phyloP scores from a whole-genome alignment of 2,888 invertebrate genomes.

The Eugnorisma glareosa region DNA sequence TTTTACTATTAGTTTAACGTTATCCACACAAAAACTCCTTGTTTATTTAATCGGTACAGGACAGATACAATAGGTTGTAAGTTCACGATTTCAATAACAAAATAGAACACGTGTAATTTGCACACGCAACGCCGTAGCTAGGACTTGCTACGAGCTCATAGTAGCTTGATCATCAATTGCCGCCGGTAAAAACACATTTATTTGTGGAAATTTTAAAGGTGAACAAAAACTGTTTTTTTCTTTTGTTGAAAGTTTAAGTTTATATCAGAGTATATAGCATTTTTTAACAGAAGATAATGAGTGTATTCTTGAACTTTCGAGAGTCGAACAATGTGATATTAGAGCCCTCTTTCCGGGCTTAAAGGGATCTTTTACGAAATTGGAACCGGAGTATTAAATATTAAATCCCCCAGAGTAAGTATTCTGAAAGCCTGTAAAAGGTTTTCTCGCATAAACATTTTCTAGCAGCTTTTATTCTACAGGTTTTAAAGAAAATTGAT shows the following conservation, averaged over 20 bases:
- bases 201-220: too few species aligned
- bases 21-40: not conserved
- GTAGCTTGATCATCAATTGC: not conserved
- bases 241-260: too few species aligned
- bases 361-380: constrained; percentile 51
- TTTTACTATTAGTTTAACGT: not conserved
- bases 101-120: not conserved
- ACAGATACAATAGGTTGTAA: too few species aligned
- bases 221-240: too few species aligned
- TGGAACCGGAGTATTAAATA: constrained; percentile 61
- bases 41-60: not conserved
- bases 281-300: constrained; percentile 1
- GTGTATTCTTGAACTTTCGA: constrained; percentile 4
- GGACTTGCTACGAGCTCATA: constrained; percentile 6
- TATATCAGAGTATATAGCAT: too few species aligned
- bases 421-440: constrained; percentile 60
- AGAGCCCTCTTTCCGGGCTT: constrained; percentile 31
- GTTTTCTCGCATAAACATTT: constrained; percentile 54
- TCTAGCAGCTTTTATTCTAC: constrained; percentile 42
- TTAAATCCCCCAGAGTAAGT: constrained; percentile 58
- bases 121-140: not conserved
- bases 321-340: constrained; percentile 41
- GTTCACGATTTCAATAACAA: not conserved
- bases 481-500: constrained; percentile 54
- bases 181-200: not conserved